Evolutionary conservation across 2,797 vertebrate species (phyloP), one percentile per base, ranked within the genome.

Genomic region (Octomys mimax): DNA sequence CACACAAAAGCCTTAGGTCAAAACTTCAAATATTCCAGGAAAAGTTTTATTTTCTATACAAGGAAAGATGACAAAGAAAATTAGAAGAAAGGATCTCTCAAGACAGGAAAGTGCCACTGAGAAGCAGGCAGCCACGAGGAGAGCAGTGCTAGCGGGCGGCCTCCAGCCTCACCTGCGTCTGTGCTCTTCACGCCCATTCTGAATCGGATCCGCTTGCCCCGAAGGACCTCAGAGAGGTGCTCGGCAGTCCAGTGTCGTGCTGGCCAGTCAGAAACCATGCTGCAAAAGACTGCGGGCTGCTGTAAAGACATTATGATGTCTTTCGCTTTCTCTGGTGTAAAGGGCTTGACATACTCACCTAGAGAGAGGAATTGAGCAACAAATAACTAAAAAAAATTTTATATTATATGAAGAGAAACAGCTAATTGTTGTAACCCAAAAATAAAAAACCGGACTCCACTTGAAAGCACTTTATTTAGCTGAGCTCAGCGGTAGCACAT

Each of bases 201-300:
- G 98, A 99, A 99, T 75, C 96, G 98, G 79, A 99, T 93, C 16
- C 28, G 95, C 96, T 98, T 99, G 96, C 98, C 98, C 49, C 92
- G 96, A 28, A 99, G 98, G 87, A 99, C 31, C 0, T 85, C 28
- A 14, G 99, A 99, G 96, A 99, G 99, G 91, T 99, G 96, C 88
- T 99, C 92, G 5, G 94, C 98, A 22, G 98, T 99, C 99, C 99
- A 99, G 26, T 68, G 96, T 82, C 98, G 98, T 39, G 98, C 99
- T 49, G 99, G 99, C 99, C 99, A 99, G 96, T 98, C 98, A 0
- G 92, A 95, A 89, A 97, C 99, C 99, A 99, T 99, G 97, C 99
- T 98, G 94, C 97, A 97, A 98, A 99, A 99, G 84, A 99, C 97
- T 4, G 99, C 99, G 4, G 99, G 99, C 80, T 99, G 99, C 97